Evolutionary conservation across 1,140 invertebrate genomes (phyloP).

Genomic region (Drosophila oshimai): DNA sequence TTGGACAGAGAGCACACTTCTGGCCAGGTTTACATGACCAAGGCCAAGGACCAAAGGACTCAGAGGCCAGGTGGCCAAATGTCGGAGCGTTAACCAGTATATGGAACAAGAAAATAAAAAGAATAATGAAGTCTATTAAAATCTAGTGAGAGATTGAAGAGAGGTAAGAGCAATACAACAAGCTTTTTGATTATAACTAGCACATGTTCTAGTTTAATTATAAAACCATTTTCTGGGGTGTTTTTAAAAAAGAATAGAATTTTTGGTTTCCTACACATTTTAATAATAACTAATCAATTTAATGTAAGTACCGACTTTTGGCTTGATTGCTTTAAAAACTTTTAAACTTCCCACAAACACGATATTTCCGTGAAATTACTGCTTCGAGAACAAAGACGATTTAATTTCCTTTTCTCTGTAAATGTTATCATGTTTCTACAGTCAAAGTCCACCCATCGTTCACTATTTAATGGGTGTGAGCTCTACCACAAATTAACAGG

Average conservation of each 20-base stretch:
- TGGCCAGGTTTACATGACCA: slow-evolving; percentile 41
- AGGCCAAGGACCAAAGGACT: slow-evolving; percentile 12
- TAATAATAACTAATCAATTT: too few relatives aligned
- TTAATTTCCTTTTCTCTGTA: neutral
- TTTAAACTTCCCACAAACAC: too few relatives aligned
- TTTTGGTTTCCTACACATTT: too few relatives aligned
- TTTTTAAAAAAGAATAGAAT: too few relatives aligned
- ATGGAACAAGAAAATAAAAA: neutral
- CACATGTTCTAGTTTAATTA: too few relatives aligned
- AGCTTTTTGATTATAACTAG: too few relatives aligned
- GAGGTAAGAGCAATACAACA: too few relatives aligned
- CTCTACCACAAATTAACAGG: slow-evolving; percentile 54
- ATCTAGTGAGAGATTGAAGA: neutral
- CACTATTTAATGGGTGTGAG: slow-evolving; percentile 18
- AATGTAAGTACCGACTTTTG: too few relatives aligned
- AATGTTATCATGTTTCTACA: neutral
- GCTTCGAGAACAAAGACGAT: too few relatives aligned
- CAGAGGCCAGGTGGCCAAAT: slow-evolving; percentile 6
- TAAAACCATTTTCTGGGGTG: too few relatives aligned
- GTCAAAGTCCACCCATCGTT: slow-evolving; percentile 16
- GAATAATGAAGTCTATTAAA: neutral
- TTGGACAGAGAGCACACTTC: slow-evolving; percentile 16
- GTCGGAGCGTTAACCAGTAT: neutral
- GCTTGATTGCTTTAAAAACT: too few relatives aligned
- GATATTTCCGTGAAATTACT: too few relatives aligned